Conservation (phyloP, 2,797 vertebrate genomes). For the Anguilla anguilla region DNA sequence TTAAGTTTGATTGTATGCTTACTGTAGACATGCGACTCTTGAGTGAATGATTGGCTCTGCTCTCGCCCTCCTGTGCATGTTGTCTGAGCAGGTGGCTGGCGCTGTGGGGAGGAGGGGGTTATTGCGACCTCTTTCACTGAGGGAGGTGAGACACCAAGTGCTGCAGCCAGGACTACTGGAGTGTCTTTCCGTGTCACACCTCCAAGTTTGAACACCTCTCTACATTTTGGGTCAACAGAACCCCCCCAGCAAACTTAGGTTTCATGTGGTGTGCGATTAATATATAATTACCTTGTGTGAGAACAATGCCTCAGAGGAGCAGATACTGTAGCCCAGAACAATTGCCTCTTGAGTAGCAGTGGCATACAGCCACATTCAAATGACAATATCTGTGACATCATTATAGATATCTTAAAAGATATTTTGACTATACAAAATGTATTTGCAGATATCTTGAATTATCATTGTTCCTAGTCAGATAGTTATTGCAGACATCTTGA, state of each 20-base stretch:
- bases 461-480: too few species aligned
- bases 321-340: slow-evolving; percentile 10
- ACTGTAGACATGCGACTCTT: slow-evolving; percentile 29
- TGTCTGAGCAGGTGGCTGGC: slow-evolving; percentile 84
- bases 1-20: slow-evolving; percentile 45
- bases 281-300: not conserved
- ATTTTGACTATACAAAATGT: too few species aligned
- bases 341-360: not conserved
- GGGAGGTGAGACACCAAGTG: slow-evolving; percentile 71
- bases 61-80: slow-evolving; percentile 77
- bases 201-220: slow-evolving; percentile 21
- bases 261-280: not conserved
- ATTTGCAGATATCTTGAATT: too few species aligned
- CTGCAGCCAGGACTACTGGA: slow-evolving; percentile 34
- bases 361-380: not conserved
- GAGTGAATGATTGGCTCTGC: slow-evolving; percentile 50
- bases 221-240: not conserved
- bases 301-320: not conserved
- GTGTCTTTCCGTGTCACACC: slow-evolving; percentile 32
- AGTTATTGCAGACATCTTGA: too few species aligned
- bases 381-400: not conserved
- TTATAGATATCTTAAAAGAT: too few species aligned
- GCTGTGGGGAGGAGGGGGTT: slow-evolving; percentile 75
- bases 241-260: not conserved
- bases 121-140: slow-evolving; percentile 70